Evolutionary conservation across 2,888 invertebrate species (phyloP), one percentile per base, ranked within the genome.

Genomic region (Luperina testacea): DNA sequence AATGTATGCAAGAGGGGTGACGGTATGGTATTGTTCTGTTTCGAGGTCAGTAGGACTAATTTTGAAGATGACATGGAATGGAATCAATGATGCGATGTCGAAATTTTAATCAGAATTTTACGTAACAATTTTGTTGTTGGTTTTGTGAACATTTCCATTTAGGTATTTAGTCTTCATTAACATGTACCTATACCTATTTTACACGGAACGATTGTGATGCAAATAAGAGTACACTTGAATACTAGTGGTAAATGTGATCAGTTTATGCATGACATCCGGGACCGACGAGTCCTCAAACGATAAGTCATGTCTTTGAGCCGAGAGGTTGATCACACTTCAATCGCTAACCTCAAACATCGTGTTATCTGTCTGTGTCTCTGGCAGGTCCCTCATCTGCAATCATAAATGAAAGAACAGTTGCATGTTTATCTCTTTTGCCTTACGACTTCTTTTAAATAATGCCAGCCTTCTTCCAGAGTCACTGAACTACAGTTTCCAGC

Each of bases 1-100:
- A 93, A 94, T 94, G 90, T 93, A 94, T 94, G 92, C 92, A 92
- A 90, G 87, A 90, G 89, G 89, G 89, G 84, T 90, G 81, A 87
- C 77, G 90, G 90, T 86, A 90, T 90, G 90, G 90, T 85, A 90
- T 90, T 89, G 85, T 90, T 89, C 61, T 84, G 80, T 89, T 90
- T 90, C 90, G 92, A 92, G 90, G 91, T 82, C 86, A 79, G 32
- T 53, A 81, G 79, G 86, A 78, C 85, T 85, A 84, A 90, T 89
- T 90, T 81, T n/a, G 68, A 78, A 78, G 84, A 90, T 81, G 82
- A 67, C 82, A 77, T 83, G 77, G 17, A 81, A 77, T 83, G 77
- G 17, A 81, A 73, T 81, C 76, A 80, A 69, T 86, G 77, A 72
- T n/a, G 71, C 68, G 64, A 82, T 61, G 61, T 59, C 59, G 32